These are phyloP conservation scores for Gadus chalcogrammus DNA, from an alignment of 2,113 vertebrate genomes.

Conservation along the genomic window DNA sequence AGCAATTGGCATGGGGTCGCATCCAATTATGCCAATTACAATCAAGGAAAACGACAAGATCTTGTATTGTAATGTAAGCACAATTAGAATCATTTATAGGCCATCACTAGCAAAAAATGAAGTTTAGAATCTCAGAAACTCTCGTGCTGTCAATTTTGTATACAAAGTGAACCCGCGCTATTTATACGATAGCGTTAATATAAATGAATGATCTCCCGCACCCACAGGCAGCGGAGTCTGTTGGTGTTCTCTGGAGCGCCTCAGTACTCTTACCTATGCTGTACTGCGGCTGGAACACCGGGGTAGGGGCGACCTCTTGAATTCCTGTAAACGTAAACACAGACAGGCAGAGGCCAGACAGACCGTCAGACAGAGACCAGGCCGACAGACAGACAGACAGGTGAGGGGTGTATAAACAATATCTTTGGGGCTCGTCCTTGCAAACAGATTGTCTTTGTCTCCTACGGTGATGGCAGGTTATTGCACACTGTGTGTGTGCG, in stretches of 20 bases:
- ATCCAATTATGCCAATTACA: no score
- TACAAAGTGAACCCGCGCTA: no score
- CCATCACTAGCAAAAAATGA: no score
- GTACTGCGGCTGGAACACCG: constrained; percentile 73
- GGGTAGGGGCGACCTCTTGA: constrained; percentile 68
- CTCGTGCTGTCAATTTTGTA: no score
- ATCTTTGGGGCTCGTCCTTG: constrained; percentile 17
- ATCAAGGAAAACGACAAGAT: no score
- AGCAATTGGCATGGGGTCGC: no score
- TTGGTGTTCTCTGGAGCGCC: neutral
- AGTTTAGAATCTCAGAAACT: no score
- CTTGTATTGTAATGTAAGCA: no score
- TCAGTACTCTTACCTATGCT: constrained; percentile 63
- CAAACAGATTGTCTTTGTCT: constrained; percentile 33
- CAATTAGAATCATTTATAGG: no score
- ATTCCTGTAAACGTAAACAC: constrained; percentile 66
- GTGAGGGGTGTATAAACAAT: constrained; percentile 3
- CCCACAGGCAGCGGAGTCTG: no score
- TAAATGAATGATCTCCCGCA: no score
- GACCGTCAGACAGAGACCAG: constrained; percentile 9
- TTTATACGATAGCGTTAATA: no score
- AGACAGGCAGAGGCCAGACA: constrained; percentile 19
- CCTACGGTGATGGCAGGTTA: constrained; percentile 31
- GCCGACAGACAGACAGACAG: constrained; percentile 6
- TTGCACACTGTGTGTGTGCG: constrained; percentile 28